phyloP scores from a whole-genome alignment of 2,888 invertebrate species.

The Neria commutata region DNA sequence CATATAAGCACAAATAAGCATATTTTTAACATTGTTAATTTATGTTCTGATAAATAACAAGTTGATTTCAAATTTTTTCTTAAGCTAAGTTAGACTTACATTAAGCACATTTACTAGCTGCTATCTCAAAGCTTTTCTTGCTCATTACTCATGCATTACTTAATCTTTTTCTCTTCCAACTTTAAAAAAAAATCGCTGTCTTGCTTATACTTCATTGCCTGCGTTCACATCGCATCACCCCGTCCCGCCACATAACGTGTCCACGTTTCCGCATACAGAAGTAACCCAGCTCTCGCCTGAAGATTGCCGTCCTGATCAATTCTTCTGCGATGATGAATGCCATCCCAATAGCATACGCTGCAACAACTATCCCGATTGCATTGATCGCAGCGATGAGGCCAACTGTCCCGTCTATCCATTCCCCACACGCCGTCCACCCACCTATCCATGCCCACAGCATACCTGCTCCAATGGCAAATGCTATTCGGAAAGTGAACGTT shows the following conservation, averaged over 20 bases:
- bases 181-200: too few species aligned
- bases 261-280: constrained; percentile 30
- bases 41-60: constrained; percentile 2
- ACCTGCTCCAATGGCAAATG: constrained; percentile 66
- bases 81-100: too few species aligned
- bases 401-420: constrained; percentile 41
- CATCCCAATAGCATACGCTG: constrained; percentile 68
- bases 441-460: constrained; percentile 61
- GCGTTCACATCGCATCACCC: constrained; percentile 16
- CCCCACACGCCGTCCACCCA: constrained; percentile 36
- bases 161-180: too few species aligned
- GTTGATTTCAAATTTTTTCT: too few species aligned
- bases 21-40: neutral
- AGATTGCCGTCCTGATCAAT: constrained; percentile 60
- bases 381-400: constrained; percentile 69
- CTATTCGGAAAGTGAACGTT: constrained; percentile 62
- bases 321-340: constrained; percentile 69
- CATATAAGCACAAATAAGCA: too few species aligned
- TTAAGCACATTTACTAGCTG: too few species aligned
- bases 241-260: constrained; percentile 12
- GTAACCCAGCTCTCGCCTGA: constrained; percentile 48
- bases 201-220: too few species aligned
- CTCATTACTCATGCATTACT: too few species aligned
- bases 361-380: constrained; percentile 67
- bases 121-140: too few species aligned